phyloP scores from a whole-genome alignment of 2,797 vertebrate genomes.

The Sphenopsis melanotis region DNA sequence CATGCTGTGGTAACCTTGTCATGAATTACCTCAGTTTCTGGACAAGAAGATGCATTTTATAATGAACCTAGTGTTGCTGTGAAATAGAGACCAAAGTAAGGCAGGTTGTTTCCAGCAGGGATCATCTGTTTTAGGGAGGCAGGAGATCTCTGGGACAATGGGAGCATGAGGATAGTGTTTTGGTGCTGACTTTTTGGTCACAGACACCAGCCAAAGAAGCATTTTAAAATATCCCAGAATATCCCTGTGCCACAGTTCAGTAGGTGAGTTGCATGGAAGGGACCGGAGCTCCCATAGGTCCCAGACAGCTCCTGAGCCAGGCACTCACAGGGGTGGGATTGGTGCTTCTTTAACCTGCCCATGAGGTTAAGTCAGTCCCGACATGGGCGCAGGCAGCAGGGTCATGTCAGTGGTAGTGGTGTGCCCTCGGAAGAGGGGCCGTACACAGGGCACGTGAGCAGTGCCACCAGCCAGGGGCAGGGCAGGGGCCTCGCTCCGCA shows the following conservation, averaged over 20 bases:
- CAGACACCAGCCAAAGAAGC: not conserved
- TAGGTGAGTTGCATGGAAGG: rapidly evolving
- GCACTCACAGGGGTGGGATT: not conserved
- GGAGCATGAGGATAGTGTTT: not conserved
- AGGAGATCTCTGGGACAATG: not conserved
- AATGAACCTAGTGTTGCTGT: not conserved
- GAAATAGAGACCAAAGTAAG: not conserved
- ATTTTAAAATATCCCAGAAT: not conserved
- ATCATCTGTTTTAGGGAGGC: not conserved
- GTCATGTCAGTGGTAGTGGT: rapidly evolving
- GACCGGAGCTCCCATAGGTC: rapidly evolving
- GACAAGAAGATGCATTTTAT: not conserved
- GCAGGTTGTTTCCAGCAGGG: not conserved
- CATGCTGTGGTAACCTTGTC: not conserved
- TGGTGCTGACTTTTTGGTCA: not conserved
- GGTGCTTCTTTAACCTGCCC: not conserved
- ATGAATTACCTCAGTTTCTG: not conserved
- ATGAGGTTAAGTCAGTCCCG: not conserved
- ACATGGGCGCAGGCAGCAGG: not conserved
- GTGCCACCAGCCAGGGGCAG: rapidly evolving
- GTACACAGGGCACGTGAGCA: rapidly evolving
- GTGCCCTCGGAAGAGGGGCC: not conserved
- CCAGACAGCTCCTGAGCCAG: not conserved
- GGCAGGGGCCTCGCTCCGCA: rapidly evolving
- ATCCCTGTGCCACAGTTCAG: not conserved